Conservation (phyloP, 2,797 vertebrate species). For the Momotus momota region DNA sequence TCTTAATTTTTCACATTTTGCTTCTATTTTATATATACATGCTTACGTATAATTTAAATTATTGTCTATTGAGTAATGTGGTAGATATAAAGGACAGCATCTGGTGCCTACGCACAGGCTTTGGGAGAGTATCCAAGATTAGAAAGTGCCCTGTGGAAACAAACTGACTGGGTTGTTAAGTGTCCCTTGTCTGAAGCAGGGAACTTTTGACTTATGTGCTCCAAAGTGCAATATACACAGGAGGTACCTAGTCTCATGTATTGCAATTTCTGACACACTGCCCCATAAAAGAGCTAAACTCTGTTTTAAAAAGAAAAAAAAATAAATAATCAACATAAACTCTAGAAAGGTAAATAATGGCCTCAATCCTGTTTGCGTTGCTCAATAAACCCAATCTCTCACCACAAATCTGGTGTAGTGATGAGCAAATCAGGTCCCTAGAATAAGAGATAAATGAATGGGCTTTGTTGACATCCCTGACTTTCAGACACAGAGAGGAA, state of each 20-base stretch:
- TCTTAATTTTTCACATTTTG: not conserved
- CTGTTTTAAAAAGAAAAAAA: not conserved
- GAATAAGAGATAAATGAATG: not conserved
- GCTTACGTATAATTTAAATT: not conserved
- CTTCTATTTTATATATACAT: not conserved
- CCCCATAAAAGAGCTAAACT: not conserved
- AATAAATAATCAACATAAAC: not conserved
- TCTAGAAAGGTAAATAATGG: not conserved
- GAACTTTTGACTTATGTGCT: fast-evolving
- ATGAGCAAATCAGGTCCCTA: not conserved
- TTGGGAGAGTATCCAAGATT: not conserved
- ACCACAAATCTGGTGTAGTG: not conserved
- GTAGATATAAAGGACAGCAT: not conserved
- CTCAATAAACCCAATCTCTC: not conserved
- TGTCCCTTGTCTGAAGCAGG: not conserved
- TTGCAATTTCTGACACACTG: not conserved
- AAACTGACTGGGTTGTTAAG: not conserved
- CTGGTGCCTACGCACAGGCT: fast-evolving
- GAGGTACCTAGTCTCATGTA: fast-evolving
- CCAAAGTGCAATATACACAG: not conserved
- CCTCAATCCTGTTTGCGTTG: fast-evolving
- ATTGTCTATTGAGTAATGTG: not conserved
- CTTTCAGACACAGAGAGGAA: not conserved
- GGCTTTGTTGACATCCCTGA: not conserved
- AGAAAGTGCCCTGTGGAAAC: not conserved